phyloP scores from a whole-genome alignment of 2,113 vertebrate genomes.

The Uria aalge region DNA sequence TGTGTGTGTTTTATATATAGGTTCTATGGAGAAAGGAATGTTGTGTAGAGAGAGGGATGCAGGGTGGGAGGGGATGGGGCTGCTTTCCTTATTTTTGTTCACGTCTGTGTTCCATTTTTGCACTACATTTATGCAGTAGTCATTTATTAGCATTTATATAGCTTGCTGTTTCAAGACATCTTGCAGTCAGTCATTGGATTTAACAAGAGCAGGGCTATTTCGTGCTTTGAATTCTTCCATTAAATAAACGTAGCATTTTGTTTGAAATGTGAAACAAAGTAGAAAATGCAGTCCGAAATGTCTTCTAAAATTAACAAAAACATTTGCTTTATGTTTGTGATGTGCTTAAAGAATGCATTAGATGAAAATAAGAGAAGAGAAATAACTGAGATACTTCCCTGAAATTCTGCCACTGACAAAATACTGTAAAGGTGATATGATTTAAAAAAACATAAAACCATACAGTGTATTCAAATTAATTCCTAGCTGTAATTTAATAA shows the following conservation, averaged over 20 bases:
- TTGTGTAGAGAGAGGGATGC: neutral
- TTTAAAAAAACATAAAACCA: neutral
- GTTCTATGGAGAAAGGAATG: neutral
- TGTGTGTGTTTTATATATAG: neutral
- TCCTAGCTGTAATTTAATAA: neutral
- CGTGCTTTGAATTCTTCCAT: neutral
- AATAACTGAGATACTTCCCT: neutral
- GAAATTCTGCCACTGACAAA: neutral
- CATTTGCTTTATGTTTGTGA: neutral
- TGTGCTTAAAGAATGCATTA: neutral
- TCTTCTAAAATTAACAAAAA: neutral
- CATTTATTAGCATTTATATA: constrained; percentile 45
- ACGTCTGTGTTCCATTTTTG: neutral
- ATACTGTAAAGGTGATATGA: neutral
- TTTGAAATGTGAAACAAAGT: neutral
- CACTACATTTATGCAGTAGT: neutral
- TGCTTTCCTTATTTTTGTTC: neutral
- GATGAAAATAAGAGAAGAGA: neutral
- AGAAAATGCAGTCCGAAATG: neutral
- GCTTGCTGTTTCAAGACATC: neutral
- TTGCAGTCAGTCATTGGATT: neutral
- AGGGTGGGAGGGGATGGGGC: neutral
- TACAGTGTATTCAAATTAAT: neutral
- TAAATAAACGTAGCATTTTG: neutral
- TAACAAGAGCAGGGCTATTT: neutral